Percentiles rank a stretch among this genome's conserved stretches.
These are phyloP conservation scores for Peromyscus polionotus DNA, from an alignment of 2,113 vertebrate species.

Conservation along the genomic window DNA sequence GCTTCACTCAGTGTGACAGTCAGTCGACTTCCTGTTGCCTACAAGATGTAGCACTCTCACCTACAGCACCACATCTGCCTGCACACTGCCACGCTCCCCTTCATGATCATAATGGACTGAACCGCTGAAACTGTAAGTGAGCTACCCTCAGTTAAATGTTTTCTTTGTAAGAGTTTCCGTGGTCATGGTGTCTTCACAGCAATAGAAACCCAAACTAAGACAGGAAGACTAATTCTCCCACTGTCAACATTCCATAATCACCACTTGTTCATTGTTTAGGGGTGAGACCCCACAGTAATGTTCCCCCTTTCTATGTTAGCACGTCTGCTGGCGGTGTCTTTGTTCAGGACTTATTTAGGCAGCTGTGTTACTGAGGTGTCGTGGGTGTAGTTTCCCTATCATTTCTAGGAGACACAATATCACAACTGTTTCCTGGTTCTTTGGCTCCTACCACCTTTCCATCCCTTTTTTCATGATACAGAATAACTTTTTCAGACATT, in stretches of 20 bases:
- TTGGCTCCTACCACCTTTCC: not conserved
- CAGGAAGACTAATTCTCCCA: not conserved
- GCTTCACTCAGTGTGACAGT: too few relatives aligned
- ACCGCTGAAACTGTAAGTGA: too few relatives aligned
- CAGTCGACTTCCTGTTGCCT: too few relatives aligned
- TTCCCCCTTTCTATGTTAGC: not conserved
- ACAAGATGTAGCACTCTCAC: too few relatives aligned
- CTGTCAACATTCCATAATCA: not conserved
- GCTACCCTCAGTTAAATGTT: too few relatives aligned
- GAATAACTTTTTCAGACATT: not conserved
- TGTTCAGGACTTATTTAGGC: not conserved
- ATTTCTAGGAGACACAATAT: not conserved
- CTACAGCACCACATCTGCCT: too few relatives aligned
- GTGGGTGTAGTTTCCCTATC: not conserved
- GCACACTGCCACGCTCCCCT: too few relatives aligned
- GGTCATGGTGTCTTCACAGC: too few relatives aligned
- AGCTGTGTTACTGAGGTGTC: not conserved
- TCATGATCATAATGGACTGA: too few relatives aligned
- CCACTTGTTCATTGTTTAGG: not conserved
- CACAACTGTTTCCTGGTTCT: not conserved
- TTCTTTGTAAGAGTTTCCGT: too few relatives aligned
- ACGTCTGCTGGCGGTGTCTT: not conserved
- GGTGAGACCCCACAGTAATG: not conserved
- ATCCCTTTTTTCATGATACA: not conserved
- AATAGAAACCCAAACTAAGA: too few relatives aligned